Base-by-base conservation (phyloP, 2,888 invertebrate species). In the Phania funesta region DNA sequence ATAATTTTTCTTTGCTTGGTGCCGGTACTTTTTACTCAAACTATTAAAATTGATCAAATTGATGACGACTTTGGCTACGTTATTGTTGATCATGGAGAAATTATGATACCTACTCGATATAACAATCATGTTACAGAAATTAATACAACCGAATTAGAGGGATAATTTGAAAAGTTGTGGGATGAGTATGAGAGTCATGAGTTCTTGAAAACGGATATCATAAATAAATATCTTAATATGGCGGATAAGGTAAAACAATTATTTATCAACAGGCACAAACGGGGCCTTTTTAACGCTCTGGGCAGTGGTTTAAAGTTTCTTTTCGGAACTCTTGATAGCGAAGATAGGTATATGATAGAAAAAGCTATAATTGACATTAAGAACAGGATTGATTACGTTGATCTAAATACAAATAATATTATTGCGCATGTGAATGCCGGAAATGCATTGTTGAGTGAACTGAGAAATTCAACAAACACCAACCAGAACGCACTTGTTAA, bases 321-420 rank as follows among this genome's bases (percentile, higher is more conserved):
- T 48, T 64, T 64, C 48, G 38, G 38, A 65, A 65, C 38, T 26
- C 41, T 54, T 54, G 54, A 67, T 7, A 67, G 38, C 54, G 67
- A 29, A 29, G 22, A 67, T 35, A 48, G 20, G 65, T 18, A 52
- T 2, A 16, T 22, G 16, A 67, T 67, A 38, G 50, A 67, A 24
- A 35, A 52, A 22, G 32, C 65, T 24, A 52, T 65, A 22, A 35
- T 65, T 22, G 48, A 62, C 8, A 60, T 26, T 6, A 62, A 9
- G 18, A 62, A 62, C 22, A 64, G 32, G 13, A 64, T 64, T 65
- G 22, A 50, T 52, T 24, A 18, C 32, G 11, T 11, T 13, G 46
- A 64, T 6, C 16, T 62, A 9, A 44, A 44, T 62, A 62, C 62
- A 62, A 62, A 44, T 20, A 44, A 9, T 38, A 52, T 52, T 20